A percentile compares a stretch with the other conserved stretches of the same genome.
phyloP scores from a whole-genome alignment of 2,113 vertebrate species.

The Larimichthys crocea region DNA sequence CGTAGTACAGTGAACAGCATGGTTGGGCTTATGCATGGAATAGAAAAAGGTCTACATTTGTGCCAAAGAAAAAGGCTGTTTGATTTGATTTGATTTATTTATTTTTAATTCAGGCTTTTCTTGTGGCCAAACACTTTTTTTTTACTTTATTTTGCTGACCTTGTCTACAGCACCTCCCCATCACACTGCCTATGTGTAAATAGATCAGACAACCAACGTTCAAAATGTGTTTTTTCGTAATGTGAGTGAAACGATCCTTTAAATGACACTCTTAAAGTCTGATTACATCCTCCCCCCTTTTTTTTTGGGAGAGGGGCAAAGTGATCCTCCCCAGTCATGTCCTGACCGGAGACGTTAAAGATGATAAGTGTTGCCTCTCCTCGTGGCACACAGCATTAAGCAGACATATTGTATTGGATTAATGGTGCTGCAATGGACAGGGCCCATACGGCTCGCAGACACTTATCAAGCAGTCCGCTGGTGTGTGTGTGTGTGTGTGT shows the following conservation, averaged over 20 bases:
- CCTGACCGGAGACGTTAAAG: constrained; percentile 70
- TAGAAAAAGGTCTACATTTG: too few species aligned
- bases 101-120: too few species aligned
- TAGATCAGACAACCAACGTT: too few species aligned
- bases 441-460: constrained; percentile 69
- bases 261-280: constrained; percentile 44
- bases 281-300: constrained; percentile 24
- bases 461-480: constrained; percentile 73
- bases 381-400: constrained; percentile 75
- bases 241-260: constrained; percentile 55
- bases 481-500: constrained; percentile 36
- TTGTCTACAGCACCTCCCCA: too few species aligned
- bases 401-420: constrained; percentile 82
- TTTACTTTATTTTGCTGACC: too few species aligned
- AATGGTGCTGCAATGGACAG: constrained; percentile 78
- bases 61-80: too few species aligned
- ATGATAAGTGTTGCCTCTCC: constrained; percentile 76
- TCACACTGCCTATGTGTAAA: too few species aligned
- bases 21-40: too few species aligned
- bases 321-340: constrained; percentile 52
- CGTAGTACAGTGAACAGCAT: too few species aligned
- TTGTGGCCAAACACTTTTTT: too few species aligned
- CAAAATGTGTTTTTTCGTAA: constrained; percentile 34
- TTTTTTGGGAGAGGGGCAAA: not conserved
- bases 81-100: too few species aligned